Percentiles rank a stretch among this genome's conserved stretches.
Evolutionary conservation across 2,888 invertebrate species (phyloP).

Genomic region (Aspidiotus rigidus): DNA sequence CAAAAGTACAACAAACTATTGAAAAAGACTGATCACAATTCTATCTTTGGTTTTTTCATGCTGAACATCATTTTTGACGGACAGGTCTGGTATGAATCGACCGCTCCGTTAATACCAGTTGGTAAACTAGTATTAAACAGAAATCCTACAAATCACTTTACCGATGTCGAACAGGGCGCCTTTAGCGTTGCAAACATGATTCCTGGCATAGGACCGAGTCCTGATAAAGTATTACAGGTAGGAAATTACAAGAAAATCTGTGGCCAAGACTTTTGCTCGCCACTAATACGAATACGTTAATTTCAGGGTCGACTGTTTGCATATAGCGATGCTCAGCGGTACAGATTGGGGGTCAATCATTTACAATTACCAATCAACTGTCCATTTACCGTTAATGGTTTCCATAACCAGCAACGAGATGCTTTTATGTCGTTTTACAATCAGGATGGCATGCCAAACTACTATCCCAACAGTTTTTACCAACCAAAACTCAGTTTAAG

Average conservation of each 20-base stretch:
- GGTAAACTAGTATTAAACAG: no score
- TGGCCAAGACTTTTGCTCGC: neutral
- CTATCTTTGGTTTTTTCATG: no score
- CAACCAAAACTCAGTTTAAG: slow-evolving; percentile 68
- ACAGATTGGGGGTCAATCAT: slow-evolving; percentile 84
- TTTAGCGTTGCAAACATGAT: no score
- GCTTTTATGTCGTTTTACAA: slow-evolving; percentile 70
- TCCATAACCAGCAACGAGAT: slow-evolving; percentile 81
- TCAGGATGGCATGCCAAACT: slow-evolving; percentile 84
- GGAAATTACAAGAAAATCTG: neutral
- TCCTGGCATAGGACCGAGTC: no score
- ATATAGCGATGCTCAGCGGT: slow-evolving; percentile 84
- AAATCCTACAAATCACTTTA: no score
- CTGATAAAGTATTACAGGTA: no score
- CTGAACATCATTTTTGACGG: no score
- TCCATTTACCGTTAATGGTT: slow-evolving; percentile 54
- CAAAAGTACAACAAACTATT: slow-evolving; percentile 51
- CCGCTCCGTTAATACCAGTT: no score
- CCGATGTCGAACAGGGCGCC: no score
- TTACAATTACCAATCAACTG: slow-evolving; percentile 92
- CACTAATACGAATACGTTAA: neutral
- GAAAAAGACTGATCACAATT: slow-evolving; percentile 29
- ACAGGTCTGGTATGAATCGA: no score
- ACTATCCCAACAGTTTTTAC: slow-evolving; percentile 90
- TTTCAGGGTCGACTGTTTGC: slow-evolving; percentile 70